Evolutionary conservation across 1,140 invertebrate species (phyloP).

Genomic region (Drosophila pachea): DNA sequence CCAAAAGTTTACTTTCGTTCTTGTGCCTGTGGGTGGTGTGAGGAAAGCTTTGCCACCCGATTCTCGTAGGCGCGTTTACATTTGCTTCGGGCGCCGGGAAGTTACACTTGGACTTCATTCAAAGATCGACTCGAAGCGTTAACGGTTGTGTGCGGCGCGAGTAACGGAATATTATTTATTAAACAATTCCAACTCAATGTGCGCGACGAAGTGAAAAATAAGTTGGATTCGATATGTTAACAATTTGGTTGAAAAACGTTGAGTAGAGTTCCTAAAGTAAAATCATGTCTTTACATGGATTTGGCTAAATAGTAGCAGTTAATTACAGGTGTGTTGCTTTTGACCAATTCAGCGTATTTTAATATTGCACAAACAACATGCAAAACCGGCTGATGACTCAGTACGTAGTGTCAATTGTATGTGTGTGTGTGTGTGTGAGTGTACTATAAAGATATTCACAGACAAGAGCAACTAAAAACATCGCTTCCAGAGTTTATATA

Average conservation of each 20-base stretch:
- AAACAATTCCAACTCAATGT: background rate
- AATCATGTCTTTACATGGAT: conserved; percentile 44
- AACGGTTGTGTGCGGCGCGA: conserved; percentile 43
- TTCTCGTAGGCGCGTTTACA: conserved; percentile 45
- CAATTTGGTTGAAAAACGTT: background rate
- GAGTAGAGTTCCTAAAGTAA: background rate
- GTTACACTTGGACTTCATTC: conserved; percentile 66
- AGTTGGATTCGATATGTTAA: background rate
- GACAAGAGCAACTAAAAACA: conserved; percentile 37
- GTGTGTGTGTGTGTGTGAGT: conserved; percentile 11
- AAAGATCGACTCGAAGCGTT: conserved; percentile 65
- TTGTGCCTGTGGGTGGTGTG: conserved; percentile 12
- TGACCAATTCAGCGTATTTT: conserved; percentile 48
- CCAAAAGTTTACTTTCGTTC: conserved; percentile 44
- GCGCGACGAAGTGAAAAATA: background rate
- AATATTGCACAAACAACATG: conserved; percentile 41
- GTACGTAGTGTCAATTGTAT: conserved; percentile 19
- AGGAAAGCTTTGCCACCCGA: conserved; percentile 56
- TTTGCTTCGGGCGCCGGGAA: conserved; percentile 45
- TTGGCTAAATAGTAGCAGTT: conserved; percentile 50
- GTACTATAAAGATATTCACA: conserved; percentile 31
- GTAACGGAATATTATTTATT: background rate
- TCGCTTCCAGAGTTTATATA: conserved; percentile 40
- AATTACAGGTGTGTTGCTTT: conserved; percentile 58
- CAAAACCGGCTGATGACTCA: conserved; percentile 74